phyloP scores from a whole-genome alignment of 2,888 invertebrate species.

The Dysmachus trigonus region DNA sequence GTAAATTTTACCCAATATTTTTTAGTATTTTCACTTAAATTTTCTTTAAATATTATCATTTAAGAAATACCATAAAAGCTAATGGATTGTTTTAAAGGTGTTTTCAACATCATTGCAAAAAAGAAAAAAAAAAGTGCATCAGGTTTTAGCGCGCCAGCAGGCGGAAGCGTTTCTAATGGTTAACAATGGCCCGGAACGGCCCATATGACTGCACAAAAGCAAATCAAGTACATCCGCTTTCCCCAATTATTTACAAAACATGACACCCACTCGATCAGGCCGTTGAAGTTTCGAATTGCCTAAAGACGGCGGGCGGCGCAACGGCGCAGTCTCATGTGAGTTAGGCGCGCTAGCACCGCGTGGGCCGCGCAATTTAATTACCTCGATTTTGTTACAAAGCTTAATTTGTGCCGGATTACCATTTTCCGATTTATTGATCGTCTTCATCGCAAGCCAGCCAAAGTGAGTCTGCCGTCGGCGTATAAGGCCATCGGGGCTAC shows the following conservation, averaged over 20 bases:
- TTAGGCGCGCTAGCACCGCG: background rate
- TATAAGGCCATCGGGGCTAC: background rate
- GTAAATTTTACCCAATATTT: too few relatives aligned
- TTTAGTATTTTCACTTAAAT: too few relatives aligned
- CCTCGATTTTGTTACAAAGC: background rate
- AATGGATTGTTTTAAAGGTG: background rate
- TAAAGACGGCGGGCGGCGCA: background rate
- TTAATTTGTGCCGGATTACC: background rate
- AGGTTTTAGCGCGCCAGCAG: background rate
- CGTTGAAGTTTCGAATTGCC: background rate
- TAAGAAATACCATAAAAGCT: background rate
- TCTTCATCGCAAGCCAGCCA: background rate
- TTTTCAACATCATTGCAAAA: background rate
- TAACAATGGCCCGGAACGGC: background rate
- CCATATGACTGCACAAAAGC: background rate
- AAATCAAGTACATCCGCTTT: background rate
- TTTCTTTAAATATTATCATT: too few relatives aligned
- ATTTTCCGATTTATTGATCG: background rate
- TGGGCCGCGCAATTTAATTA: background rate
- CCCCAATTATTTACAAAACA: background rate
- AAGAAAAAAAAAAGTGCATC: background rate
- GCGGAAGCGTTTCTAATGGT: background rate
- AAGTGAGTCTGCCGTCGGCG: background rate
- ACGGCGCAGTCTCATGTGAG: background rate
- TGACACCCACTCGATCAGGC: background rate